Evolutionary conservation across 2,113 vertebrate species (phyloP).

Genomic region (Coracopsis vasa): DNA sequence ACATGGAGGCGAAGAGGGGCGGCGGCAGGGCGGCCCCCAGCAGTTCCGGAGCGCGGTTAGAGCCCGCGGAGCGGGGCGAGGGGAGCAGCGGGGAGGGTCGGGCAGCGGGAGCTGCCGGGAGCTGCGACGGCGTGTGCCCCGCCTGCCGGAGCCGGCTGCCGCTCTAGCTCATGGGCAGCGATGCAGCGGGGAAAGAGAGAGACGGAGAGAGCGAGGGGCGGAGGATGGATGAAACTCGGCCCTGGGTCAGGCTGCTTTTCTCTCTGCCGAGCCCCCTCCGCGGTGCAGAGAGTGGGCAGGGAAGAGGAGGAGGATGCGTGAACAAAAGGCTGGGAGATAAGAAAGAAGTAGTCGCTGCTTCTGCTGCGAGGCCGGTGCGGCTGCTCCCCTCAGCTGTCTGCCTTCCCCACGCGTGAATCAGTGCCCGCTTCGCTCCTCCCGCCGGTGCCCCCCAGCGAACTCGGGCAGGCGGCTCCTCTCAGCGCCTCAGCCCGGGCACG

Average conservation of each 20-base stretch:
- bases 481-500: neutral
- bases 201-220: neutral
- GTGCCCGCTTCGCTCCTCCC: neutral
- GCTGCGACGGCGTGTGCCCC: slow-evolving; percentile 21
- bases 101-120: neutral
- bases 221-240: slow-evolving; percentile 51
- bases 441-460: slow-evolving; percentile 38
- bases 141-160: neutral
- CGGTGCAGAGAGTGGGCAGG: slow-evolving; percentile 20
- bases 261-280: neutral
- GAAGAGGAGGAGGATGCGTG: slow-evolving; percentile 28
- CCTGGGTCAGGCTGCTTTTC: slow-evolving; percentile 19
- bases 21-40: slow-evolving; percentile 64
- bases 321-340: slow-evolving; percentile 60
- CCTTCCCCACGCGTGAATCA: neutral
- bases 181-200: neutral
- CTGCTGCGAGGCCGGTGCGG: slow-evolving; percentile 7
- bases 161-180: slow-evolving; percentile 53
- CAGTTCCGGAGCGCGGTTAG: slow-evolving; percentile 28
- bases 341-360: slow-evolving; percentile 24
- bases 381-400: neutral
- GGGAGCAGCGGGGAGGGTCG: neutral
- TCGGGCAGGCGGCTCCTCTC: slow-evolving; percentile 13
- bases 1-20: slow-evolving; percentile 77
- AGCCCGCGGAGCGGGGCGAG: neutral